Evolutionary conservation across 1,140 invertebrate species (phyloP), one percentile per base, ranked within the genome.

Genomic region (Planococcus citri): DNA sequence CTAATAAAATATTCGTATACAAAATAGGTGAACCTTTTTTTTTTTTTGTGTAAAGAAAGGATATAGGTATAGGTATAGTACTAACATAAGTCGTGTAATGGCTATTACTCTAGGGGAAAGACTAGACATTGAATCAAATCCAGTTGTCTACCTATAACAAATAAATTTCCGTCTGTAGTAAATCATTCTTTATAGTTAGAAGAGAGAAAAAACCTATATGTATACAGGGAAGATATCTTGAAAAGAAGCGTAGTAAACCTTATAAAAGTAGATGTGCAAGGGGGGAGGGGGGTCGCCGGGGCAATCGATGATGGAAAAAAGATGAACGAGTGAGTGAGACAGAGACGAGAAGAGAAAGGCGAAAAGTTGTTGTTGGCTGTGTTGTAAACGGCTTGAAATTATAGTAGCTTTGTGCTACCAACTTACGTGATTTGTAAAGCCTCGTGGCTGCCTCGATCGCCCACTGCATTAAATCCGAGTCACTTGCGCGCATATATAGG

Each of bases 351-450:
- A 9, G 60, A 64, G 22, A 25, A 25, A 64, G 41, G 17, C n/a
- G 41, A 51, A 64, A 64, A 64, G 22, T 64, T 64, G 22, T 64
- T 64, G 60, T 64, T 64, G 60, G 22, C 60, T 64, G 25, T n/a
- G n/a, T 64, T 64, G 60, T 64, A 64, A 64, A 64, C 60, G 60
- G 60, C 25, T 64, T 64, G 25, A 64, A 64, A 64, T 64, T 64
- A 64, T 64, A 64, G 60, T 64, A 64, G 60, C 60, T 64, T 64
- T 64, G 60, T 64, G 60, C 60, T 64, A 64, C 60, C 60, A 64
- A 64, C 60, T 64, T 64, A 64, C 60, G 60, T 64, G 60, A 64
- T 64, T 64, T 64, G 60, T 64, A 27, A 64, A 64, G 60, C 60
- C 60, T 64, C 60, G 60, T 64, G 60, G 60, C 60, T 64, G 60